A percentile compares a stretch with the other conserved stretches of the same genome.
phyloP scores from a whole-genome alignment of 2,797 vertebrate genomes.

The Onychomys arenicola region DNA sequence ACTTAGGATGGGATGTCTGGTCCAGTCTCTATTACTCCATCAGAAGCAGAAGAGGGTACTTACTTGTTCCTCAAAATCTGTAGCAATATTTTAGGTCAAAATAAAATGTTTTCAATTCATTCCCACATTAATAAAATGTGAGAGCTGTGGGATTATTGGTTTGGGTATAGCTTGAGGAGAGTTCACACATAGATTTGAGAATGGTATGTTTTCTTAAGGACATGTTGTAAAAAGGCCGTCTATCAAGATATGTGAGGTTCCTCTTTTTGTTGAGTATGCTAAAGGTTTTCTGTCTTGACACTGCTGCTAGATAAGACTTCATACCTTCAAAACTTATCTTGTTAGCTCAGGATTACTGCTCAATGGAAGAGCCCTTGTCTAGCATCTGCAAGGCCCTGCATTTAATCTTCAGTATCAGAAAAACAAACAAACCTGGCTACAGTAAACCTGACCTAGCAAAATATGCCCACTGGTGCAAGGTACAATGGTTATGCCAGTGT shows the following conservation, averaged over 20 bases:
- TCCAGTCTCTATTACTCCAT: not conserved
- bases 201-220: not conserved
- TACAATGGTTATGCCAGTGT: not conserved
- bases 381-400: not conserved
- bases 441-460: not conserved
- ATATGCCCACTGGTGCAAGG: not conserved
- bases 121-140: not conserved
- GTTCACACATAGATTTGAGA: not conserved
- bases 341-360: not conserved
- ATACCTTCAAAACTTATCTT: conserved; percentile 9
- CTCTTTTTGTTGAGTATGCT: not conserved
- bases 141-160: not conserved
- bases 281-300: not conserved
- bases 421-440: not conserved
- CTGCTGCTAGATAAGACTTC: not conserved
- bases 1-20: not conserved
- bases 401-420: not conserved
- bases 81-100: not conserved
- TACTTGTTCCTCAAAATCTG: not conserved
- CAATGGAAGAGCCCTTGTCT: not conserved
- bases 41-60: not conserved
- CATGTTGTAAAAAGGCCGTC: not conserved
- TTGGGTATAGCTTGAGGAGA: not conserved
- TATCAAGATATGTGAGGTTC: not conserved
- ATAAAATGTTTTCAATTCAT: not conserved